Base-by-base conservation (phyloP, 2,113 vertebrate genomes). In the Macrotus californicus region DNA sequence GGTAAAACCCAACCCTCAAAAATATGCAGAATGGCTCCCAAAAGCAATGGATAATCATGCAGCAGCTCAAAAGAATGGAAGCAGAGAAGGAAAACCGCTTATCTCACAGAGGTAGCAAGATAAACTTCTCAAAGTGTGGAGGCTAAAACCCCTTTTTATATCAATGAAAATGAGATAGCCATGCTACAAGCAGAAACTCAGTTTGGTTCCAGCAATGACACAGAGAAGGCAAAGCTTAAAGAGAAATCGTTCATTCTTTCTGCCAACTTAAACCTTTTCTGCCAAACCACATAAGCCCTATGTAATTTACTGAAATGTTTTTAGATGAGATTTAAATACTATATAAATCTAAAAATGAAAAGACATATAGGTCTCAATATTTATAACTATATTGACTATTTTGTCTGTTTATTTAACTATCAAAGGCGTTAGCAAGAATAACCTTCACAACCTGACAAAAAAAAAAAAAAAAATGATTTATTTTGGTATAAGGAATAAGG, bases 301-400 rank as follows among this genome's bases (percentile, higher is more conserved):
- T 81, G 2, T 15, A 90, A 31, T 70, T 82, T 76, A 69, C 5
- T 36, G 26, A 75, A 91, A 77, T 76, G 24, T 43, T 82, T 87
- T 67, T 69, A 81, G 29, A 56, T 61, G n/a, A 93, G 11, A 96
- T 66, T 77, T 85, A 77, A 52, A 89, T 56, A 89, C 14, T 73
- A 85, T 19, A 43, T 36, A 75, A 91, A 92, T n/a, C n/a, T 89
- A 85, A 87, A 96, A 87, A 67, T 70, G 29, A 86, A 90, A 46
- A 86, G 14, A 64, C 46, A n/a, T 34, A 81, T 19, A 80, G 31
- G 34, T 75, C n/a, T 94, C 48, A 50, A 59, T 72, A 92, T 89
- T 83, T 77, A 46, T 46, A 77, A 84, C 50, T 77, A 92, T n/a
- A n/a, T 46, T 79, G 36, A 95, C 56, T 92, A 87, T 48, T 73